These are phyloP conservation scores for Oncorhynchus nerka DNA, from an alignment of 2,113 vertebrate genomes.

Conservation along the genomic window DNA sequence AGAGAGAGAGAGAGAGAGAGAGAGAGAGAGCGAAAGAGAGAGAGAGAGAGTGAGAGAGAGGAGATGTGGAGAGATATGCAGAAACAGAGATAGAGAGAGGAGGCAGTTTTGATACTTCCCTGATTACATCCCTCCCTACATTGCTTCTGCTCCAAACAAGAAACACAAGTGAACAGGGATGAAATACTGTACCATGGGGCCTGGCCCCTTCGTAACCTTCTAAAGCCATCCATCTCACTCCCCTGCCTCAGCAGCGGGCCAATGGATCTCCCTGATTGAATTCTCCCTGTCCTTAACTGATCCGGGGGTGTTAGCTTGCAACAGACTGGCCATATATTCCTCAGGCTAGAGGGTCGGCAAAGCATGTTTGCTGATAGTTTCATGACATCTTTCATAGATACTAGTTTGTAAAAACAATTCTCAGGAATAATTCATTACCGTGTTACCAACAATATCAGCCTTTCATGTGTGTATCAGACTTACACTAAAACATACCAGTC, in stretches of 20 bases:
- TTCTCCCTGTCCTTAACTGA: constrained; percentile 42
- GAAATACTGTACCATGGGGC: constrained; percentile 39
- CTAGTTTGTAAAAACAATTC: too few relatives aligned
- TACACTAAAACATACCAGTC: too few relatives aligned
- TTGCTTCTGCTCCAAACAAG: constrained; percentile 27
- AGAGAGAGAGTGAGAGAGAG: neutral
- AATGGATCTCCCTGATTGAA: constrained; percentile 61
- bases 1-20: neutral
- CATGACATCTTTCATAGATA: too few relatives aligned
- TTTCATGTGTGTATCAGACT: too few relatives aligned
- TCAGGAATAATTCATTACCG: too few relatives aligned
- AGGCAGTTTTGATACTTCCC: neutral
- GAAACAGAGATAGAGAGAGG: constrained; percentile 11
- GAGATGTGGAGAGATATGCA: constrained; percentile 25
- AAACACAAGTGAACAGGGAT: constrained; percentile 39
- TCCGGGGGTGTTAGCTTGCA: constrained; percentile 24
- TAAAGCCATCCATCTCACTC: constrained; percentile 62
- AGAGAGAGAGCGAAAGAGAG: constrained; percentile 11
- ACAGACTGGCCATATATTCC: constrained; percentile 15
- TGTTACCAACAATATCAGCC: too few relatives aligned
- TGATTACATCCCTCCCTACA: neutral
- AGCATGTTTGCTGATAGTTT: neutral
- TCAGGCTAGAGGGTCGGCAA: constrained; percentile 6
- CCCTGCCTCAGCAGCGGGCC: constrained; percentile 19
- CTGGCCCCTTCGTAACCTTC: constrained; percentile 44